These are phyloP conservation scores for Cantharis flavilabris DNA, from an alignment of 2,888 invertebrate genomes.

Conservation along the genomic window DNA sequence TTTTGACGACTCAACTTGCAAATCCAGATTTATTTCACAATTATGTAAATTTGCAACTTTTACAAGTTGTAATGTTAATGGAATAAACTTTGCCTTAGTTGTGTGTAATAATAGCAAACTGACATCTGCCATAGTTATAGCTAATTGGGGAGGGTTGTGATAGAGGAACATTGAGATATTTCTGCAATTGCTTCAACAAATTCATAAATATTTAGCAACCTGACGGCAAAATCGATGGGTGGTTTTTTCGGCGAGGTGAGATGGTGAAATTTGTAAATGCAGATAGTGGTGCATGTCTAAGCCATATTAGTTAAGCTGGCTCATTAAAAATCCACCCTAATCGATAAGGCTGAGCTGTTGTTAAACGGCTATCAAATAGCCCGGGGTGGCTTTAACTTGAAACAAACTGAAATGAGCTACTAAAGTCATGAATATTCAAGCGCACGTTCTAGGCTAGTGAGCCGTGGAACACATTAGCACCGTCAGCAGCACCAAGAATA, in stretches of 20 bases:
- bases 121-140: not conserved
- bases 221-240: not conserved
- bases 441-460: conserved; percentile 37
- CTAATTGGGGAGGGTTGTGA: not conserved
- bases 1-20: not conserved
- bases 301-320: conserved; percentile 25
- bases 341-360: conserved; percentile 40
- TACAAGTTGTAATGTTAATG: not conserved
- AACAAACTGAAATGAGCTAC: conserved; percentile 39
- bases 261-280: not conserved
- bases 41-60: not conserved
- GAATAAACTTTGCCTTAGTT: not conserved
- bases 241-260: not conserved
- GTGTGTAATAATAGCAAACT: not conserved
- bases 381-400: conserved; percentile 34
- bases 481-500: conserved; percentile 31
- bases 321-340: conserved; percentile 40
- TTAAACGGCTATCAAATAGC: conserved; percentile 39
- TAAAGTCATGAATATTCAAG: conserved; percentile 40
- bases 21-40: not conserved
- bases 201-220: not conserved
- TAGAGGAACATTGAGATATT: not conserved
- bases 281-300: not conserved
- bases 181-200: not conserved
- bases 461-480: conserved; percentile 37